A percentile compares a stretch with the other conserved stretches of the same genome.
Conservation (phyloP, 2,113 vertebrate genomes). For the Typhlomys cinereus region DNA sequence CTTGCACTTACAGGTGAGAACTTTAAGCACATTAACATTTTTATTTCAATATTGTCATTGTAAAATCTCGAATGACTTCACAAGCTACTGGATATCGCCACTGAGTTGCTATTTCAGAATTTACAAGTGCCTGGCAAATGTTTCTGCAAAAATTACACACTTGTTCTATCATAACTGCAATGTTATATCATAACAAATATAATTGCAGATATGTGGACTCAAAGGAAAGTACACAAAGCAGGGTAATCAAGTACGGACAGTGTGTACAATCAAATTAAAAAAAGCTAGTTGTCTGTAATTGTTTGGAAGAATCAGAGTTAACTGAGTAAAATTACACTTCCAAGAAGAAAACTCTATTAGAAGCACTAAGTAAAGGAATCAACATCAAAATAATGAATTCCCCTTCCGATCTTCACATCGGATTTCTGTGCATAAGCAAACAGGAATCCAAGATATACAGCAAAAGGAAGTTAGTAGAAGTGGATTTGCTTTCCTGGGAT, state of each 20-base stretch:
- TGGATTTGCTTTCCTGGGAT: not conserved
- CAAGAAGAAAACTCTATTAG: not conserved
- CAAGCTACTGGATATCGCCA: constrained; percentile 24
- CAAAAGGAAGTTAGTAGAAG: not conserved
- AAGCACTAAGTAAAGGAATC: not conserved
- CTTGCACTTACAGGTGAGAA: constrained; percentile 51
- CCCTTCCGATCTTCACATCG: not conserved
- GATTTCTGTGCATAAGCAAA: not conserved
- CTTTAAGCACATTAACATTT: constrained; percentile 71
- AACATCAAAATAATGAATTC: not conserved
- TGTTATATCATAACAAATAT: not conserved
- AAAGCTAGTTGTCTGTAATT: not conserved
- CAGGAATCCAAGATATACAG: not conserved
- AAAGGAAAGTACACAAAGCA: constrained; percentile 35
- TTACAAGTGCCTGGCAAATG: constrained; percentile 15
- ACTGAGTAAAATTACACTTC: not conserved
- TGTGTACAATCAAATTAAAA: constrained; percentile 5
- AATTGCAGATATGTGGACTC: not conserved
- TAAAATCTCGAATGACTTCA: constrained; percentile 68
- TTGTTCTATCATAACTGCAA: too few species aligned
- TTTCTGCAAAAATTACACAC: constrained; percentile 37
- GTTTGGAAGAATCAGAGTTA: not conserved
- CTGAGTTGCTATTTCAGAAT: constrained; percentile 14
- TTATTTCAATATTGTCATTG: constrained; percentile 75
- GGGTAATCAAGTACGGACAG: not conserved